phyloP scores from a whole-genome alignment of 2,888 invertebrate species.

The Salticus scenicus region DNA sequence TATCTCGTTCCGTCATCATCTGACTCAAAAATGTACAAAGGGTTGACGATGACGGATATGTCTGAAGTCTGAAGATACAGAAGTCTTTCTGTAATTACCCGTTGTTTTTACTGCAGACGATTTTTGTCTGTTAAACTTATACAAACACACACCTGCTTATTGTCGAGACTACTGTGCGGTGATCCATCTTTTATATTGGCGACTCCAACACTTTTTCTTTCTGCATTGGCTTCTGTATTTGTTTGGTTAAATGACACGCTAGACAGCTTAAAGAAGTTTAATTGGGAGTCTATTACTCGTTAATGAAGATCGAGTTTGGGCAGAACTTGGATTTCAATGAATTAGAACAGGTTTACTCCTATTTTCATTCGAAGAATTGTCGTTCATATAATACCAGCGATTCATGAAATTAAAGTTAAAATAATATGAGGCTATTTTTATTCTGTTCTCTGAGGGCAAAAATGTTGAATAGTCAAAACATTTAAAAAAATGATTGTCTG shows the following conservation, averaged over 20 bases:
- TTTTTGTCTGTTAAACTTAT: not conserved
- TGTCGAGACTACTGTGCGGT: not conserved
- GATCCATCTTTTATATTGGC: not conserved
- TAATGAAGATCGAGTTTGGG: not conserved
- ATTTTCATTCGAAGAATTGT: too few relatives aligned
- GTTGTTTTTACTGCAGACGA: not conserved
- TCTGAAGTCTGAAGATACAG: not conserved
- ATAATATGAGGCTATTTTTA: too few relatives aligned
- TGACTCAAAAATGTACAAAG: not conserved
- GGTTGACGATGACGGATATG: not conserved
- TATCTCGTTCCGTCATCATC: not conserved
- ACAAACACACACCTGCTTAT: not conserved
- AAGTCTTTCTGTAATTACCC: not conserved
- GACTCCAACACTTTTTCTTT: not conserved
- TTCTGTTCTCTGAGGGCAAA: too few relatives aligned
- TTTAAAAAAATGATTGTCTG: too few relatives aligned
- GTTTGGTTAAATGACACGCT: not conserved
- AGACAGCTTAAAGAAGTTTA: not conserved
- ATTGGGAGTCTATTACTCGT: not conserved
- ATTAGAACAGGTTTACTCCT: too few relatives aligned
- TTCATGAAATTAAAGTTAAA: too few relatives aligned
- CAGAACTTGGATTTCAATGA: not conserved
- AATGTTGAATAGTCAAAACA: too few relatives aligned
- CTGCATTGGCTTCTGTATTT: not conserved
- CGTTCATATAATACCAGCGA: too few relatives aligned